phyloP scores from a whole-genome alignment of 37 sponge, comb jelly and placozoan genomes.

The Beroe ovata region DNA sequence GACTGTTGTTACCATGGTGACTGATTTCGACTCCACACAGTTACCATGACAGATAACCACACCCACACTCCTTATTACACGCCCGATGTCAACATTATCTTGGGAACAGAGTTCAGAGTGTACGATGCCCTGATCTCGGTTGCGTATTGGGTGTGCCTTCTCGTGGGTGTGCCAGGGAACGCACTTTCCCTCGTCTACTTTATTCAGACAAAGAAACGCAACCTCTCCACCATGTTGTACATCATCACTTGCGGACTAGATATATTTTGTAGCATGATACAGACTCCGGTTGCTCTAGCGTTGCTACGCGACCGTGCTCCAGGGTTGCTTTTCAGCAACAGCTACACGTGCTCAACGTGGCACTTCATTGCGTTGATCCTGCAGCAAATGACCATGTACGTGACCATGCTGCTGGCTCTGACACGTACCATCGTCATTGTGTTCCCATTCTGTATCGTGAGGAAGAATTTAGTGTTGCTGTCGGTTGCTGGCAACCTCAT shows the following conservation, averaged over 20 bases:
- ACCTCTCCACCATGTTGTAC: conserved; percentile 13
- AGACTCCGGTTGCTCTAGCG: background rate
- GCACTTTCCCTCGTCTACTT: background rate
- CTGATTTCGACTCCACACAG: too few species aligned
- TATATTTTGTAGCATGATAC: background rate
- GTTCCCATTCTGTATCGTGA: background rate
- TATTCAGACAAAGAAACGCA: conserved; percentile 23
- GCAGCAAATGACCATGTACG: conserved; percentile 37
- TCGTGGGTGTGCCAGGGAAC: conserved; percentile 25
- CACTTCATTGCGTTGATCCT: background rate
- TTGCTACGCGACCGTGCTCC: background rate
- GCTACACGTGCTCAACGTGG: background rate
- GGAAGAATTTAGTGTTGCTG: background rate
- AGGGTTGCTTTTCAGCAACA: background rate
- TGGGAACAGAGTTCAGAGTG: background rate
- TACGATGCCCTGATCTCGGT: conserved; percentile 13
- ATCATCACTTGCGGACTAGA: background rate
- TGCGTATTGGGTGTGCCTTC: background rate
- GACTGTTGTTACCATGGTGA: too few species aligned
- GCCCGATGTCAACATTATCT: background rate
- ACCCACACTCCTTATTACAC: background rate
- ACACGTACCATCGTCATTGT: conserved; percentile 1
- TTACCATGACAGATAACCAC: background rate
- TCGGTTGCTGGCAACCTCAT: background rate
- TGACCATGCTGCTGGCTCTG: background rate